Evolutionary conservation across 2,888 invertebrate species (phyloP).

Genomic region (Ennomos fuscantarius): DNA sequence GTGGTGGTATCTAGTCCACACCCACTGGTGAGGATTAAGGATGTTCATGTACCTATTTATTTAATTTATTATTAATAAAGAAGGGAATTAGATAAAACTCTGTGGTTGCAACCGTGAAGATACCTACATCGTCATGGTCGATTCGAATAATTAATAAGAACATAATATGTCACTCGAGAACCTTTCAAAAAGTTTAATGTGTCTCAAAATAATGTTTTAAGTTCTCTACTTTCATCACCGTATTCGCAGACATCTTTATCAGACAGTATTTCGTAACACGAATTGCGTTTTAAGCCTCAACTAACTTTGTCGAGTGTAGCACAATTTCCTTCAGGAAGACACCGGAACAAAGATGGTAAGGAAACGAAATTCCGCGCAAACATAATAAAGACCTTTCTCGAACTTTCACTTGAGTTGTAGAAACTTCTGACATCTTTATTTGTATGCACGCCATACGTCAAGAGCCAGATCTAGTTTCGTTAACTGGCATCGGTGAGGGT

Average conservation of each 20-base stretch:
- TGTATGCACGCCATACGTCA: constrained; percentile 29
- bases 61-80: too few species aligned
- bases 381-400: constrained; percentile 62
- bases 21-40: too few species aligned
- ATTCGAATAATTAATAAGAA: constrained; percentile 5
- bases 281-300: constrained; percentile 56
- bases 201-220: constrained; percentile 13
- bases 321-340: constrained; percentile 52
- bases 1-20: too few species aligned
- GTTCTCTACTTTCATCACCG: constrained; percentile 36
- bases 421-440: constrained; percentile 34
- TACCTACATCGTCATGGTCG: too few species aligned
- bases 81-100: too few species aligned
- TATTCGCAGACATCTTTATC: constrained; percentile 39
- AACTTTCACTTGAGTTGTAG: constrained; percentile 52
- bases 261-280: constrained; percentile 50
- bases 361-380: constrained; percentile 62
- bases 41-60: too few species aligned
- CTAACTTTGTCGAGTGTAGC: constrained; percentile 53
- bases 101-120: too few species aligned
- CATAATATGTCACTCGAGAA: constrained; percentile 7
- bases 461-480: constrained; percentile 36
- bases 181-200: constrained; percentile 7
- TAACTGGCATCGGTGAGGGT: constrained; percentile 17
- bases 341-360: constrained; percentile 60